Evolutionary conservation across 2,797 vertebrate genomes (phyloP).

Genomic region (Anomalospiza imberbis): DNA sequence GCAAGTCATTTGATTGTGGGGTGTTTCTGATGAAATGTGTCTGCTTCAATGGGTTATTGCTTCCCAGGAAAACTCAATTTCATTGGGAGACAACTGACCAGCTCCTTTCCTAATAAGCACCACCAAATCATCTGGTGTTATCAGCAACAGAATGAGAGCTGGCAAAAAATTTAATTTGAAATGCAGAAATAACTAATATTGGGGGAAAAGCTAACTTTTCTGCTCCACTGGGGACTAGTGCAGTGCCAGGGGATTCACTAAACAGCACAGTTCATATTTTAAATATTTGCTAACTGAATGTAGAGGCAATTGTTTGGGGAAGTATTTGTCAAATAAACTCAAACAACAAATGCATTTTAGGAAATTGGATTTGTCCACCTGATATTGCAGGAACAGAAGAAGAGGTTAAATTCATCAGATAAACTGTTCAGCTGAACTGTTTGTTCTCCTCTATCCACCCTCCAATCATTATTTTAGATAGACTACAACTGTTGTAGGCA

Average conservation of each 20-base stretch:
- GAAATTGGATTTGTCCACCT: slow-evolving; percentile 66
- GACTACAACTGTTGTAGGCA: slow-evolving; percentile 10
- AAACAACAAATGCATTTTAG: slow-evolving; percentile 58
- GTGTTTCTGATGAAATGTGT: background rate
- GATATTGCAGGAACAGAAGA: slow-evolving; percentile 20
- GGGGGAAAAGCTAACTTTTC: background rate
- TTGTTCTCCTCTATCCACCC: slow-evolving; percentile 50
- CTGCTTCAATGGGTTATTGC: slow-evolving; percentile 4
- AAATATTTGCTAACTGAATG: slow-evolving; percentile 57
- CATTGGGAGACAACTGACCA: slow-evolving; percentile 5
- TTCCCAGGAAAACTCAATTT: slow-evolving; percentile 30
- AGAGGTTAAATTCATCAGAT: slow-evolving; percentile 59
- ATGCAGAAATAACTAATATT: background rate
- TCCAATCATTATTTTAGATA: slow-evolving; percentile 49
- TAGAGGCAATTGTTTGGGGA: slow-evolving; percentile 35
- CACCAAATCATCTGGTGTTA: background rate
- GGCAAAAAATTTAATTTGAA: slow-evolving; percentile 15
- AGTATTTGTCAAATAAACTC: slow-evolving; percentile 62
- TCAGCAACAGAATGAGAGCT: background rate
- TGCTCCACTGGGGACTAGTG: background rate
- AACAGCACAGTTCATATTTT: slow-evolving; percentile 11
- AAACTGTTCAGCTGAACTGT: slow-evolving; percentile 45
- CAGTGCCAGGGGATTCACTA: background rate
- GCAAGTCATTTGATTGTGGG: background rate
- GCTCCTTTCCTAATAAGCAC: slow-evolving; percentile 4